These are phyloP conservation scores for Myotis findleyi DNA, from an alignment of 2,797 vertebrate species.

Conservation along the genomic window DNA sequence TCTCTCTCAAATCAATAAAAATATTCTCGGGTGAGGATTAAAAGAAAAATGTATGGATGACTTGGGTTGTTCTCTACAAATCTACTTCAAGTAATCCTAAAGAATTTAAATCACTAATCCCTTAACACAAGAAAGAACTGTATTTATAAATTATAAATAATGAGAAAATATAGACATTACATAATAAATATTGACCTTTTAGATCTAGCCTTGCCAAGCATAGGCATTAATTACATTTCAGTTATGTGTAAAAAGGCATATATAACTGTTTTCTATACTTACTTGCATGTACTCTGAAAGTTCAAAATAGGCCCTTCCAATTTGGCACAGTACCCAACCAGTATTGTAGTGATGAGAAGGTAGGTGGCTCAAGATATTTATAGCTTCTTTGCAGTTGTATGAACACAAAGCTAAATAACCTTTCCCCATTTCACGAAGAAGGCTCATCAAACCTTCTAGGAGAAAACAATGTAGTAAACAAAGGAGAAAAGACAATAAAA, in stretches of 20 bases:
- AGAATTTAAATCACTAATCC: slow-evolving; percentile 40
- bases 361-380: slow-evolving; percentile 94
- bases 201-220: slow-evolving; percentile 34
- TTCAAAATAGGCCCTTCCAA: slow-evolving; percentile 98
- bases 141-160: slow-evolving; percentile 37
- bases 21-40: background rate
- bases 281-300: slow-evolving; percentile 98
- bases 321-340: slow-evolving; percentile 97
- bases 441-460: slow-evolving; percentile 94
- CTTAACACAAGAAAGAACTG: slow-evolving; percentile 24
- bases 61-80: background rate
- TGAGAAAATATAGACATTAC: slow-evolving; percentile 42
- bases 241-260: slow-evolving; percentile 34
- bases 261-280: slow-evolving; percentile 67
- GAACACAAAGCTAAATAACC: slow-evolving; percentile 97
- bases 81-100: slow-evolving; percentile 10
- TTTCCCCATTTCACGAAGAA: slow-evolving; percentile 96
- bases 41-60: background rate
- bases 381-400: slow-evolving; percentile 98
- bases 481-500: slow-evolving; percentile 58
- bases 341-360: slow-evolving; percentile 99
- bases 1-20: too few relatives aligned
- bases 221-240: slow-evolving; percentile 31
- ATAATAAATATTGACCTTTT: slow-evolving; percentile 57
- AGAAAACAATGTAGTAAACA: slow-evolving; percentile 86